Base-by-base conservation (phyloP, 2,797 vertebrate species). In the Enoplosus armatus region DNA sequence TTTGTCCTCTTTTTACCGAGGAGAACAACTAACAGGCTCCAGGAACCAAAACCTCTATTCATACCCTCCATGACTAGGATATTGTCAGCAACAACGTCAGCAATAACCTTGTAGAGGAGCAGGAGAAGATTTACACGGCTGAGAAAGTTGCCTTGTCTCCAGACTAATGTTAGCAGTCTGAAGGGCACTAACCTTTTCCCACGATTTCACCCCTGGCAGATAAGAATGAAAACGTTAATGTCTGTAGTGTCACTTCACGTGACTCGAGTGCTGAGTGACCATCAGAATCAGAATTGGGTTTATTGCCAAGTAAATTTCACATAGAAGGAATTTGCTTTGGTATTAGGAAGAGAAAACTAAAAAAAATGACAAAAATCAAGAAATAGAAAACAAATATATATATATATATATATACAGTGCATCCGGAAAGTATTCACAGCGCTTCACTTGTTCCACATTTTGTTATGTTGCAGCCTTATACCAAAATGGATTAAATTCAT, bases 61-160 rank as follows among this genome's bases (percentile, higher is more conserved):
- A 93, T 90, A 50, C 82, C 43, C 78, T 31, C 39, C 66, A 84
- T 95, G 93, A 95, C 89, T 94, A 43, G 80, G 73, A 83, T 85
- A 94, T 92, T 94, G 95, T 94, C 73, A 85, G 80, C 62, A 59
- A 33, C 84, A 62, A 41, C 54, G 56, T 90, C 89, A 90, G 55
- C 86, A 76, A 66, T 88, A 85, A 90, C 83, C 83, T 80, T 31
- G 58, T 75, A 79, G 80, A 91, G 76, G n/a, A 67, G 64, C 58
- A 67, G 70, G 29, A 66, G 50, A 79, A 85, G 84, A 89, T 88
- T 91, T 86, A 90, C 39, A 68, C n/a, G 64, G 78, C 87, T 89
- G 85, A 90, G 88, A 89, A 86, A 77, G 75, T 60, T 20, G 48
- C 62, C 61, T 85, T 82, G 88, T 92, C 84, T 85, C 69, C 78